Conservation (phyloP, 92 coral and sea anemone genomes). For the Zoanthus sansibaricus region DNA sequence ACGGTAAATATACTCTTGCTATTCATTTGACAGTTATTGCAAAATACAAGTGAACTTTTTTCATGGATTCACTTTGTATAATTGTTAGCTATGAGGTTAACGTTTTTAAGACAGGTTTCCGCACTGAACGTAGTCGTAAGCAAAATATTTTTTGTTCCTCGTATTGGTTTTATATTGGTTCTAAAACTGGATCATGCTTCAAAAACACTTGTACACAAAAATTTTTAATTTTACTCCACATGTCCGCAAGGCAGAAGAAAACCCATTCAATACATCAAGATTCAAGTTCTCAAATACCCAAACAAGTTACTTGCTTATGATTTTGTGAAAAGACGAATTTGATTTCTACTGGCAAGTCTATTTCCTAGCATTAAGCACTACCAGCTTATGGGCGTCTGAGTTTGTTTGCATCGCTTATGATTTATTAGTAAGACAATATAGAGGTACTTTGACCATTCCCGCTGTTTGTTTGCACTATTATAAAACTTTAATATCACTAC, state of each 20-base stretch:
- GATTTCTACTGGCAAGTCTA: not conserved
- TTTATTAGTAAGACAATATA: slow-evolving; percentile 36
- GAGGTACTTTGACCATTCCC: slow-evolving; percentile 13
- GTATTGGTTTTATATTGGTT: too few species aligned
- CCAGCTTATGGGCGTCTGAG: not conserved
- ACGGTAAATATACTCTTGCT: too few species aligned
- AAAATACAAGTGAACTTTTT: too few species aligned
- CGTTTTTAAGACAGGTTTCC: too few species aligned
- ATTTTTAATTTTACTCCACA: not conserved
- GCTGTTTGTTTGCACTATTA: slow-evolving; percentile 38
- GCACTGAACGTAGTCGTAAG: too few species aligned
- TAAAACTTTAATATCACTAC: slow-evolving; percentile 29
- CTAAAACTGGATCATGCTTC: too few species aligned
- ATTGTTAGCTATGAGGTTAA: too few species aligned
- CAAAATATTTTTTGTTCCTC: too few species aligned
- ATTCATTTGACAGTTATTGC: too few species aligned
- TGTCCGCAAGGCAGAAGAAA: not conserved
- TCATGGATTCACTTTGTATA: too few species aligned
- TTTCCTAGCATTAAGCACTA: not conserved
- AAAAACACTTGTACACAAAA: too few species aligned
- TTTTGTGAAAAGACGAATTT: not conserved
- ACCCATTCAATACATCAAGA: not conserved
- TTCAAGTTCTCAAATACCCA: not conserved
- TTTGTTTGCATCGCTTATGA: slow-evolving; percentile 21
- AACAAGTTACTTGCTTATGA: not conserved